A percentile compares a stretch with the other conserved stretches of the same genome.
Evolutionary conservation across 1,140 invertebrate species (phyloP).

Genomic region (Cyclargus thomasi): DNA sequence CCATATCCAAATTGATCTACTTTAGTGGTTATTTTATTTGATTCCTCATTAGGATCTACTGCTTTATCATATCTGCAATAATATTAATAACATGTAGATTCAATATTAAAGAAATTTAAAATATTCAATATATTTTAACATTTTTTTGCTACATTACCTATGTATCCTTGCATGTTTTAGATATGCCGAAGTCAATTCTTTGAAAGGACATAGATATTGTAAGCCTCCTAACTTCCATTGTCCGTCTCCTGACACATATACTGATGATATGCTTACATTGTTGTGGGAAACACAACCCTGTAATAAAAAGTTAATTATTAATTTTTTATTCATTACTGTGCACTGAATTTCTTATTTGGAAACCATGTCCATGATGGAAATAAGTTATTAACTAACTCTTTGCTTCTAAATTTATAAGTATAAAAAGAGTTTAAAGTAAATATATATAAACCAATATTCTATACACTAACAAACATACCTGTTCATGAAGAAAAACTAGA

Average conservation of each 20-base stretch:
- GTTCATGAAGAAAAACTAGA: slow-evolving; percentile 86
- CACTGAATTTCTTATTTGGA: no score
- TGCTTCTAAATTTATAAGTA: no score
- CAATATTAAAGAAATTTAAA: no score
- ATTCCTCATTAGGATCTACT: slow-evolving; percentile 83
- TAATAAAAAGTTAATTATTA: slow-evolving; percentile 29
- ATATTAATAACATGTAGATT: neutral
- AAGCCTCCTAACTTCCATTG: slow-evolving; percentile 89
- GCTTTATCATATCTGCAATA: slow-evolving; percentile 79
- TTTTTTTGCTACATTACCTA: slow-evolving; percentile 38
- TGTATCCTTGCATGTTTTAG: slow-evolving; percentile 81
- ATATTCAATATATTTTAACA: no score
- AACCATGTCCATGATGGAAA: no score
- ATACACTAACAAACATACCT: slow-evolving; percentile 49
- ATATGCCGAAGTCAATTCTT: slow-evolving; percentile 80
- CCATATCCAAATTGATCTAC: slow-evolving; percentile 90
- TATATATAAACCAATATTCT: no score
- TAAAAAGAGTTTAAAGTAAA: no score
- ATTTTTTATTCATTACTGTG: neutral
- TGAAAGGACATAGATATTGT: slow-evolving; percentile 84
- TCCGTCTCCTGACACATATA: slow-evolving; percentile 87
- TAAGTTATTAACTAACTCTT: no score
- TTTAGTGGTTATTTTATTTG: slow-evolving; percentile 64
- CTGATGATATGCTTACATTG: slow-evolving; percentile 85
- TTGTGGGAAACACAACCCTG: slow-evolving; percentile 85